Percentiles rank a stretch among this genome's conserved stretches.
phyloP scores from a whole-genome alignment of 1,140 invertebrate species.

The Galleria mellonella region DNA sequence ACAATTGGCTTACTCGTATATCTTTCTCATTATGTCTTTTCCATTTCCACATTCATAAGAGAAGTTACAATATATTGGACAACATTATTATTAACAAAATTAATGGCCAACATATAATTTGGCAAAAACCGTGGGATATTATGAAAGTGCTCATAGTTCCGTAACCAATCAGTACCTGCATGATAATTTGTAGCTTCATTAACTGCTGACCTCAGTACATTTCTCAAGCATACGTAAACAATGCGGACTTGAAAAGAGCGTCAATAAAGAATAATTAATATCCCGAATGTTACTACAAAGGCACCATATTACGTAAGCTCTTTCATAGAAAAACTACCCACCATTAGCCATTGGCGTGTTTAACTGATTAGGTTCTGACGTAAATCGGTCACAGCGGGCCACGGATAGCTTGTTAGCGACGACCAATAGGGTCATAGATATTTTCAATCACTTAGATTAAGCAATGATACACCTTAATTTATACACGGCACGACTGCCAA shows the following conservation, averaged over 20 bases:
- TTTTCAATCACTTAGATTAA: conserved; percentile 20
- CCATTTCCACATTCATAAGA: no score
- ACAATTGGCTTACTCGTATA: no score
- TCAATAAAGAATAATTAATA: conserved; percentile 57
- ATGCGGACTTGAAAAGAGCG: conserved; percentile 18
- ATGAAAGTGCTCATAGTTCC: neutral
- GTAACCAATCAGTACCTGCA: conserved; percentile 7
- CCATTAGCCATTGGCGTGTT: conserved; percentile 31
- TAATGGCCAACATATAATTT: no score
- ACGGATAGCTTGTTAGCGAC: conserved; percentile 29
- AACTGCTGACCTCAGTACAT: conserved; percentile 29
- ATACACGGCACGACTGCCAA: conserved; percentile 22
- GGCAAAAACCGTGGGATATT: neutral
- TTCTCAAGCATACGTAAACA: conserved; percentile 39
- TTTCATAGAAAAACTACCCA: conserved; percentile 34
- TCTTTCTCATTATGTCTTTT: no score
- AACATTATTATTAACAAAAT: no score
- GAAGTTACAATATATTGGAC: no score
- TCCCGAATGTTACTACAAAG: conserved; percentile 39
- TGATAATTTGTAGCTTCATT: conserved; percentile 20
- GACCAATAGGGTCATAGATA: conserved; percentile 33
- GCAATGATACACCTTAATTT: conserved; percentile 15
- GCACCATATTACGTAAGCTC: conserved; percentile 36
- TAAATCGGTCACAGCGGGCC: conserved; percentile 37
- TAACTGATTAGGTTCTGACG: conserved; percentile 51